A percentile compares a stretch with the other conserved stretches of the same genome.
These are phyloP conservation scores for Ibycter americanus DNA, from an alignment of 2,797 vertebrate species.

Conservation along the genomic window DNA sequence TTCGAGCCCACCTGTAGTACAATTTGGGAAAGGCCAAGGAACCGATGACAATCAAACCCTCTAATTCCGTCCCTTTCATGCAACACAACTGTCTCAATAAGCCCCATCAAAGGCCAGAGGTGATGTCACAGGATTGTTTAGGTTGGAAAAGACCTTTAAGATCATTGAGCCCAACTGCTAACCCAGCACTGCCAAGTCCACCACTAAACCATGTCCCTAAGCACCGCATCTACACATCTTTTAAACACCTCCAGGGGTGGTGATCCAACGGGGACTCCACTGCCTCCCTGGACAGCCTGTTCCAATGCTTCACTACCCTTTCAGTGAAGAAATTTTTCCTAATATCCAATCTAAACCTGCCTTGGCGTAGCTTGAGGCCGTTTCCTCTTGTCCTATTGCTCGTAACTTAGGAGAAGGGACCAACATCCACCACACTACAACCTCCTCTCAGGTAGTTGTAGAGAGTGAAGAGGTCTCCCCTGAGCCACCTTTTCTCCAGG, in stretches of 20 bases:
- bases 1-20: not conserved
- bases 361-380: no score
- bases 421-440: no score
- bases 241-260: not conserved
- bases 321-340: no score
- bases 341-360: no score
- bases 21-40: not conserved
- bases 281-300: not conserved
- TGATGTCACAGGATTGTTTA: not conserved
- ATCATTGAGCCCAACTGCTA: not conserved
- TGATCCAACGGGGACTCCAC: not conserved
- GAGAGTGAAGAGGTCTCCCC: no score
- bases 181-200: not conserved
- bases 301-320: not conserved
- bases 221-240: not conserved
- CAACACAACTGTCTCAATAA: not conserved
- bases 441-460: no score
- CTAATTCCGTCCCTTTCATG: not conserved
- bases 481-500: no score
- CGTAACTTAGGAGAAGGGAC: no score
- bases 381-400: no score
- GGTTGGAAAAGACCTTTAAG: not conserved
- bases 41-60: not conserved
- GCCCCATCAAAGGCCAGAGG: not conserved
- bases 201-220: not conserved